These are phyloP conservation scores for Heteromyza rotundicornis DNA, from an alignment of 2,888 invertebrate genomes.

Conservation along the genomic window DNA sequence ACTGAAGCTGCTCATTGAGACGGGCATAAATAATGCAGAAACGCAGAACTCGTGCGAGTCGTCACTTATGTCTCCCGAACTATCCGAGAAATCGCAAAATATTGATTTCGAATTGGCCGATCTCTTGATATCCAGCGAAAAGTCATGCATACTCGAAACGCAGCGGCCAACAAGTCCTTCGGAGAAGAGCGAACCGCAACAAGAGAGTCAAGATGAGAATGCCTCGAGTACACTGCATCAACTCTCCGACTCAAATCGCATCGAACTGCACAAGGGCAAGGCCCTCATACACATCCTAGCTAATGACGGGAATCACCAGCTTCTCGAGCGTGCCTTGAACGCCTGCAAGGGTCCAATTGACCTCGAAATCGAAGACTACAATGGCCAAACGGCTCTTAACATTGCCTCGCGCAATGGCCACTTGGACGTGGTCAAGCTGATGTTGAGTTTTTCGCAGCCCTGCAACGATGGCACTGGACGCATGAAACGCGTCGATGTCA, in stretches of 20 bases:
- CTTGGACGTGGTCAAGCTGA: constrained; percentile 72
- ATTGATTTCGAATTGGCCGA: constrained; percentile 63
- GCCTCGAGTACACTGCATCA: constrained; percentile 59
- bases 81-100: constrained; percentile 62
- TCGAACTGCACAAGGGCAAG: constrained; percentile 67
- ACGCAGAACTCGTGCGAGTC: constrained; percentile 61
- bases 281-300: constrained; percentile 79
- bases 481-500: constrained; percentile 70
- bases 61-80: constrained; percentile 61
- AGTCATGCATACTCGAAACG: constrained; percentile 59
- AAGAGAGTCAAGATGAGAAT: constrained; percentile 61
- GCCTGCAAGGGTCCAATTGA: constrained; percentile 65
- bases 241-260: constrained; percentile 59
- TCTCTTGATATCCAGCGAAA: constrained; percentile 60
- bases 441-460: constrained; percentile 61
- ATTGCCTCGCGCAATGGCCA: constrained; percentile 83
- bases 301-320: constrained; percentile 75
- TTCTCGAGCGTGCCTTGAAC: constrained; percentile 70
- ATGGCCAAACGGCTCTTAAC: constrained; percentile 87
- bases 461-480: constrained; percentile 58
- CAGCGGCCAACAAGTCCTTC: constrained; percentile 59
- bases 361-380: constrained; percentile 72
- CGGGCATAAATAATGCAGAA: constrained; percentile 70
- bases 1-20: constrained; percentile 75
- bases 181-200: constrained; percentile 59